Evolutionary conservation across 1,140 invertebrate genomes (phyloP), one percentile per base, ranked within the genome.

Genomic region (Tenebrio molitor): DNA sequence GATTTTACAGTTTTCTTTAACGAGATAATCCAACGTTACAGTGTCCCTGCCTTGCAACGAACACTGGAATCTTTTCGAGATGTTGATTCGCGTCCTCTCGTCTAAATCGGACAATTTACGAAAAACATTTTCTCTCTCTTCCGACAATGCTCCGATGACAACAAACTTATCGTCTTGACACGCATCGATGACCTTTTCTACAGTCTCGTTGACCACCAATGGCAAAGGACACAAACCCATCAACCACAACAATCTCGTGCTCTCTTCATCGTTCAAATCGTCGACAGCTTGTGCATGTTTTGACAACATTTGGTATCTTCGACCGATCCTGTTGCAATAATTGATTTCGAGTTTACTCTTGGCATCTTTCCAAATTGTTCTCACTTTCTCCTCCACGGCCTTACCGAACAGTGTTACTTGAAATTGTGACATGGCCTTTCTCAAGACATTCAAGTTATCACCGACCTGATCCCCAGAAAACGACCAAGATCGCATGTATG

Each of bases 91-190:
- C 4, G 1, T 14, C 1, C 6, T 1, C 10, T 2, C 21, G 14
- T 33, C 23, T 8, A 58, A 58, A 58, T 58, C 50, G 12, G n/a
- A 29, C 23, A 58, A 25, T 14, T 58, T 12, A 2, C 23, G 21
- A 3, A 58, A 58, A 15, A n/a, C n/a, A n/a, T n/a, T n/a, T n/a
- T n/a, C n/a, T 25, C 29, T 58, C 4, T 21, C 12, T 4, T 6
- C 5, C 10, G 12, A 29, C n/a, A n/a, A n/a, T 25, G 21, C 14
- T 58, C 50, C 50, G 3, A 58, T 2, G 4, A 58, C 23, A 14
- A 58, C 12, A 29, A 58, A 58, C n/a, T 21, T 21, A 5, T 3
- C 2, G 6, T 58, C 1, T 12, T 58, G 4, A 12, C 50, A 58
- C n/a, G 29, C 4, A 14, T 29, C 10, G 14, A 58, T 25, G 1